Base-by-base conservation (phyloP, 2,797 vertebrate genomes). In the Parauchenoglanis ngamensis region DNA sequence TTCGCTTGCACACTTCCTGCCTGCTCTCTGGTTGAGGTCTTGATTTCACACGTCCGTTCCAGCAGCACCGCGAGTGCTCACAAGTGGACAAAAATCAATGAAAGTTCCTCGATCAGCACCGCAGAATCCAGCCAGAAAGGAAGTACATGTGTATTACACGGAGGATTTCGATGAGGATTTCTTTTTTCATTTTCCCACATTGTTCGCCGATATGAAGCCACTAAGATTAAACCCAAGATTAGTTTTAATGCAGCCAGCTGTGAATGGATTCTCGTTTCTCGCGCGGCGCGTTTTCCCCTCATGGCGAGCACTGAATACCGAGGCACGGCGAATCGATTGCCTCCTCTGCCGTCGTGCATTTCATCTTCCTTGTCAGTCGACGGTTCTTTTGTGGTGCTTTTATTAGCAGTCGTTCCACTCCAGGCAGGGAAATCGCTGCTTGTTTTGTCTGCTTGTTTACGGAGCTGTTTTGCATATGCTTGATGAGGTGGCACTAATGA, bases 241-340 rank as follows among this genome's bases (percentile, higher is more conserved):
- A 83, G 79, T 76, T 84, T 54, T 79, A 86, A 76, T 44, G 54
- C 73, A 79, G 70, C 31, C 49, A 40, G 83, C 68, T 61, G 40
- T 40, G 65, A 79, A 61, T 52, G 40, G 75, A 25, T 77, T 79
- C 63, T 59, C n/a, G 11, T 79, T 35, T 67, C 21, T 19, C 65
- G 7, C 31, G 13, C 76, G 6, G 67, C 28, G 31, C 65, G 13
- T 25, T 59, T 88, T 52, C 57, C n/a, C 75, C 28, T 44, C 28
- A 35, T 40, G 8, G 54, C 7, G 19, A n/a, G 59, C 23, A 0
- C 67, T 10, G 49, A 76, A 59, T 25, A 49, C 49, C 13, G 52
- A 70, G 31, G 46, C 85, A 63, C 28, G 23, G 84, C 35, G 21
- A 83, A 89, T 86, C 80, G 63, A 86, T 89, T 73, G 88, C 85